A percentile compares a stretch with the other conserved stretches of the same genome.
phyloP scores from a whole-genome alignment of 35 echinoderm and acorn worm genomes.

The Ophioderma brevispina region DNA sequence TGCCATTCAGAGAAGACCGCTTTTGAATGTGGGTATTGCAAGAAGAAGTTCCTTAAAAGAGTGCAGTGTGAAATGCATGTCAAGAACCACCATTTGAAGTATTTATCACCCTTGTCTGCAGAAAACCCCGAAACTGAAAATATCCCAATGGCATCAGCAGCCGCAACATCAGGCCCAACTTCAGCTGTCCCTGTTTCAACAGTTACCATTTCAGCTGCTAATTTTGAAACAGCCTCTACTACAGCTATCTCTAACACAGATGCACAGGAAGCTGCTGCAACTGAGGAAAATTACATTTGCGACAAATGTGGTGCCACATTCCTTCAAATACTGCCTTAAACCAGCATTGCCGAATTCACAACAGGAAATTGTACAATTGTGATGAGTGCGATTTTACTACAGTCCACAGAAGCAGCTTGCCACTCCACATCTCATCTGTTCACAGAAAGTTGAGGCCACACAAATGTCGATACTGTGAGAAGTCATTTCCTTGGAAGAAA shows the following conservation, averaged over 20 bases:
- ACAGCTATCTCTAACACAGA: no score
- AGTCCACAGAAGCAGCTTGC: background rate
- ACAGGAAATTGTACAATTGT: background rate
- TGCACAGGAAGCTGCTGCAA: no score
- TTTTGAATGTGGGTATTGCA: background rate
- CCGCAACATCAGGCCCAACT: no score
- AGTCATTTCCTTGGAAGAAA: background rate
- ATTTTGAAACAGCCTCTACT: no score
- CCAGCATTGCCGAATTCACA: background rate
- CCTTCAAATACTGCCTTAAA: no score
- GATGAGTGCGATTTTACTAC: background rate
- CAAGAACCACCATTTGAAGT: background rate
- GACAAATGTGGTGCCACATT: no score
- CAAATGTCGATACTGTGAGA: background rate
- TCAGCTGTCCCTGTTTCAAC: no score
- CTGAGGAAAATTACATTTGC: no score
- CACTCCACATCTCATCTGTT: background rate
- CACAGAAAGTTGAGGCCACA: background rate
- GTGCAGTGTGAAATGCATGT: background rate
- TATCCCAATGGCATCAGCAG: no score
- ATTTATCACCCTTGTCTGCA: no score
- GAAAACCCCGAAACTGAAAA: no score
- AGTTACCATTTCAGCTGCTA: no score
- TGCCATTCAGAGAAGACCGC: background rate
- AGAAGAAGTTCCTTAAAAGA: background rate